Base-by-base conservation (phyloP, 2,888 invertebrate genomes). In the Endomychus coccineus region DNA sequence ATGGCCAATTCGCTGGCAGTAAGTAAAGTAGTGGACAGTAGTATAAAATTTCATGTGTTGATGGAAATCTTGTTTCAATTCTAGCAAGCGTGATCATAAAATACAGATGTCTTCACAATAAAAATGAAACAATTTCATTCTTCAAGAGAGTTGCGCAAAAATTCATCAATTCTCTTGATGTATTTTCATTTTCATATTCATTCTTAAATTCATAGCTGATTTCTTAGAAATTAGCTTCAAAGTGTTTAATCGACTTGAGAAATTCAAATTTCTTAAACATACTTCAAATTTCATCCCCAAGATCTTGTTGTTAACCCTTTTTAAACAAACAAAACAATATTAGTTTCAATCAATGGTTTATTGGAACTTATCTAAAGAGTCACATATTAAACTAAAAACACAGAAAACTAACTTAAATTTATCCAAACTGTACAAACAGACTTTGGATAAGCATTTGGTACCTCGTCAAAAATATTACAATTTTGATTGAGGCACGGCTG, bases 281-380 rank as follows among this genome's bases (percentile, higher is more conserved):
- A 40, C 36, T 37, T 40, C 37, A 14, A 39, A 40, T 37, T 33
- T 40, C 37, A 40, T 37, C 27, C 36, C 40, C 21, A 36, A 40
- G 28, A 28, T 40, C 36, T 37, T 40, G 40, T 31, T 35, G 35
- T 30, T 15, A 28, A 40, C 28, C 40, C 40, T 40, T 40, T 34
- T 29, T 15, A 33, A 40, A 40, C 30, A 40, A 40, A 24, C 25
- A 40, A 40, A 40, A 40, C 33, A 28, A 34, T 36, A 36, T 40
- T 40, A 40, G 40, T 40, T 30, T 37, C 27, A 25, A 25, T 37
- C 22, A 11, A 38, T 19, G 19, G 34, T 40, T 40, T 40, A 40
- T 40, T 40, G 9, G 11, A 35, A 37, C 36, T 40, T 40, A 40
- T 17, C 11, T 14, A 25, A n/a, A n/a, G n/a, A 29, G 25, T 27